Base-by-base conservation (phyloP, 2,797 vertebrate genomes). In the Lepus townsendii region DNA sequence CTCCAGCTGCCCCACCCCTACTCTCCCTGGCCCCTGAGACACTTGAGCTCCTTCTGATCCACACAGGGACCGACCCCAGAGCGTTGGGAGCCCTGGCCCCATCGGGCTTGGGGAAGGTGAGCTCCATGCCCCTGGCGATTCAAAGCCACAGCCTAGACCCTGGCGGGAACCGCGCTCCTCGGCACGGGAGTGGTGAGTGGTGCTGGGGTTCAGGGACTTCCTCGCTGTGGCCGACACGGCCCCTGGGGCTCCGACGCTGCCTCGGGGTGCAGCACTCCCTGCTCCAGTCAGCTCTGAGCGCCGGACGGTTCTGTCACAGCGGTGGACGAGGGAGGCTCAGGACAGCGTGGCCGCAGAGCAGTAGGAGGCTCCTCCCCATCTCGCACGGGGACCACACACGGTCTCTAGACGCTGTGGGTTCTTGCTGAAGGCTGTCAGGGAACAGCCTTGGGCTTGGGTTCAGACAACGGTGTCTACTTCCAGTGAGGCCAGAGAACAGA, bases 1-100 rank as follows among this genome's bases (percentile, higher is more conserved):
- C 3, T 0, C 73, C 1, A 14, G 17, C 10, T 17, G 11, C 24
- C 24, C 47, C 1, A 0, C 4, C 5, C 50, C 2, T 17, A 0
- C 3, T 7, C 19, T 12, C 26, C 22, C 71, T 66, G 2, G 4
- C 35, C 71, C 77, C 11, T 3, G 6, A 52, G 52, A 24, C 63
- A 38, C 75, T 52, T 3, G 26, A 22, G 30, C 3, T n/a, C 57
- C 32, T 42, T 73, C 69, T 16, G 50, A 47, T 66, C 57, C 54
- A 14, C 38, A 47, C 11, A 7, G 54, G 13, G n/a, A 66, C 84
- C 42, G 73, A 93, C 24, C 38, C 47, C 22, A 5, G 1, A 54
- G 16, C 26, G 60, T 32, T 71, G 20, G 38, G 66, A 27, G 42
- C 13, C 72, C 72, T 65, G 24, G 63, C 38, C 42, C 54, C 3